phyloP scores from a whole-genome alignment of 1,140 invertebrate genomes.

The Battus philenor region DNA sequence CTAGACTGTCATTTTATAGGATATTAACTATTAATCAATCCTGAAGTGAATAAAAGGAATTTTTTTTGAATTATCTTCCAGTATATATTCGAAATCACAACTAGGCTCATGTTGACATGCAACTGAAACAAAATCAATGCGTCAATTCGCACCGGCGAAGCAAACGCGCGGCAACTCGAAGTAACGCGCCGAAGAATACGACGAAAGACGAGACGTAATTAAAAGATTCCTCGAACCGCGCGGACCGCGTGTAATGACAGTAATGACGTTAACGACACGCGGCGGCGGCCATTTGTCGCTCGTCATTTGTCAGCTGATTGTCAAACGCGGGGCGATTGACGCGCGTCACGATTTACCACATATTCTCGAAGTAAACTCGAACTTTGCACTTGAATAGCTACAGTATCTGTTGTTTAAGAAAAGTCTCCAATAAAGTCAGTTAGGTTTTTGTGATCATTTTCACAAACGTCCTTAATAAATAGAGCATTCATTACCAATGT shows the following conservation, averaged over 20 bases:
- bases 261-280: conserved; percentile 36
- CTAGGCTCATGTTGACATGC: no score
- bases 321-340: conserved; percentile 51
- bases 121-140: not conserved
- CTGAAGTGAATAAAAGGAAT: no score
- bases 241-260: conserved; percentile 33
- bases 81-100: no score
- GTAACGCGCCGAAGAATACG: not conserved
- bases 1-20: no score
- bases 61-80: no score
- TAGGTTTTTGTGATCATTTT: no score
- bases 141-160: conserved; percentile 4
- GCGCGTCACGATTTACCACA: conserved; percentile 26
- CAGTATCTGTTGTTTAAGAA: no score
- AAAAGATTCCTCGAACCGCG: conserved; percentile 36
- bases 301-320: conserved; percentile 48
- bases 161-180: no score
- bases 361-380: conserved; percentile 20
- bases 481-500: no score
- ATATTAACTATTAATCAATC: no score
- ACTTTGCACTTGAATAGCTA: not conserved
- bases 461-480: no score
- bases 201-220: conserved; percentile 18
- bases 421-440: not conserved
- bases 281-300: conserved; percentile 43